phyloP scores from a whole-genome alignment of 2,797 vertebrate genomes.

The Parauchenoglanis punctatus region DNA sequence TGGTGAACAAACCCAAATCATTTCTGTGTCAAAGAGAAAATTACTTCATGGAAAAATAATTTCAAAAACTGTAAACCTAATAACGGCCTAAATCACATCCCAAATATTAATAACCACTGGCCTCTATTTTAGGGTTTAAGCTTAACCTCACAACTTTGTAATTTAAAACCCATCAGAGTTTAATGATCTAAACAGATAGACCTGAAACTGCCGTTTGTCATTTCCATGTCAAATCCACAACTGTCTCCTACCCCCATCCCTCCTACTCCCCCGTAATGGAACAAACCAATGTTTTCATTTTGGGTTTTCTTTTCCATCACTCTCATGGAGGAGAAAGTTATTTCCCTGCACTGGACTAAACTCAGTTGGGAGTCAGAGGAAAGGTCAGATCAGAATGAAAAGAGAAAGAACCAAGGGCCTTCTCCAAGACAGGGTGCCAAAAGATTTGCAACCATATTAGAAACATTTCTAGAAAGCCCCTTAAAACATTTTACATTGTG shows the following conservation, averaged over 20 bases:
- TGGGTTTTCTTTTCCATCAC: constrained; percentile 47
- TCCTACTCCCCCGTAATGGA: constrained; percentile 27
- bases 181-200: constrained; percentile 48
- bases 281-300: constrained; percentile 52
- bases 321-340: constrained; percentile 34
- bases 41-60: not conserved
- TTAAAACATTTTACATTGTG: not conserved
- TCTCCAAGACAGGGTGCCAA: not conserved
- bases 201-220: constrained; percentile 14
- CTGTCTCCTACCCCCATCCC: constrained; percentile 14
- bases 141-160: constrained; percentile 30
- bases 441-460: not conserved
- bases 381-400: constrained; percentile 20
- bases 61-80: not conserved
- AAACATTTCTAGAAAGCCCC: not conserved
- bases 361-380: not conserved
- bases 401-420: not conserved
- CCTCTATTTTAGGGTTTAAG: constrained; percentile 35
- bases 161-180: constrained; percentile 43
- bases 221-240: constrained; percentile 33
- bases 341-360: constrained; percentile 30
- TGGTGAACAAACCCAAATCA: not conserved
- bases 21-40: constrained; percentile 12
- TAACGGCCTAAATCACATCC: not conserved
- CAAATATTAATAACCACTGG: constrained; percentile 34